Conservation (phyloP, 2,113 vertebrate genomes). For the Podarcis cretensis region DNA sequence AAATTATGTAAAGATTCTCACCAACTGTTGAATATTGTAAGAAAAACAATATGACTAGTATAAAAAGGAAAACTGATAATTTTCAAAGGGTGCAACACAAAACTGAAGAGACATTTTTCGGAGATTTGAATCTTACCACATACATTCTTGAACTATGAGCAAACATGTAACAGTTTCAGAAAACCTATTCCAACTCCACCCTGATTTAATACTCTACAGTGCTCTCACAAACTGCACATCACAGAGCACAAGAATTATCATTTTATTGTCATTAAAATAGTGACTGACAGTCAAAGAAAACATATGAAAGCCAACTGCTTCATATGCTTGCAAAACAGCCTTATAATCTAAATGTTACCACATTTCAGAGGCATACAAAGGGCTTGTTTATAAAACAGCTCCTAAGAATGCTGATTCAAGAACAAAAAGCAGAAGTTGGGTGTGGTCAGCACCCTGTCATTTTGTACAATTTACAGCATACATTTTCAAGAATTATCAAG, state of each 20-base stretch:
- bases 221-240: neutral
- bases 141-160: neutral
- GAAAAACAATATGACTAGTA: neutral
- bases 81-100: neutral
- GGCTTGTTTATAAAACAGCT: neutral
- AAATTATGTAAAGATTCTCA: neutral
- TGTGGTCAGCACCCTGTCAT: neutral
- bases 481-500: neutral
- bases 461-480: neutral
- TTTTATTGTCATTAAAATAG: neutral
- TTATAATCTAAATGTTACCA: neutral
- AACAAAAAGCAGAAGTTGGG: neutral
- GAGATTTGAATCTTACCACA: neutral
- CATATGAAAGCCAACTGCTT: neutral
- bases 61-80: neutral
- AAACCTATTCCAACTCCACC: neutral
- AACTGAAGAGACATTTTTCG: neutral
- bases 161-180: neutral
- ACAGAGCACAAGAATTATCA: too few relatives aligned
- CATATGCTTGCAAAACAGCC: neutral
- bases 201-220: neutral
- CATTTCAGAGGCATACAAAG: neutral
- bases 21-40: neutral
- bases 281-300: neutral
- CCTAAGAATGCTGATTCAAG: neutral